Evolutionary conservation across 1,140 invertebrate species (phyloP).

Genomic region (Rhizoglyphus robini): DNA sequence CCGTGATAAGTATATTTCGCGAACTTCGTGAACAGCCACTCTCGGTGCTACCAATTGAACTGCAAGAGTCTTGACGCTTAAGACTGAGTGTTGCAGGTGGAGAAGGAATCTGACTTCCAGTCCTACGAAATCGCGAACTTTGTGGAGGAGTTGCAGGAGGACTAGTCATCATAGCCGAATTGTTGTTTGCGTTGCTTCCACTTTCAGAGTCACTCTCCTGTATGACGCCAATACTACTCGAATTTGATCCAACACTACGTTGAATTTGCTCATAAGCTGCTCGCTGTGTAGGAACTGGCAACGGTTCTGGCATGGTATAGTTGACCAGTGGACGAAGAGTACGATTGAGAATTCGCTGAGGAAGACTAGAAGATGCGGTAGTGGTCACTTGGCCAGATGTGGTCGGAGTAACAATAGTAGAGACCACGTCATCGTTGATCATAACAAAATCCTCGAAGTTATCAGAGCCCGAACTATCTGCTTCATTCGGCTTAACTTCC

Average conservation of each 20-base stretch:
- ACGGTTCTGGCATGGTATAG: slow-evolving; percentile 19
- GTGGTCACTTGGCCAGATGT: neutral
- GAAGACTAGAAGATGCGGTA: neutral
- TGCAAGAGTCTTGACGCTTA: slow-evolving; percentile 13
- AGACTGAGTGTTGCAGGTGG: neutral
- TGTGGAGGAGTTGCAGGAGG: slow-evolving; percentile 7
- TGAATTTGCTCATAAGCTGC: slow-evolving; percentile 26
- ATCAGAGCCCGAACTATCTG: neutral
- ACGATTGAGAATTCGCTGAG: neutral
- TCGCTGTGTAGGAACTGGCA: slow-evolving; percentile 26
- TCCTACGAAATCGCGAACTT: neutral
- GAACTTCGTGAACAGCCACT: slow-evolving; percentile 1
- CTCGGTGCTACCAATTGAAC: slow-evolving; percentile 16
- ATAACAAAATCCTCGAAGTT: slow-evolving; percentile 8
- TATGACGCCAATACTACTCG: slow-evolving; percentile 7
- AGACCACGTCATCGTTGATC: neutral
- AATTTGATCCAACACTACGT: slow-evolving; percentile 18
- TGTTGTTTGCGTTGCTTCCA: neutral
- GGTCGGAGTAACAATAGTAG: neutral
- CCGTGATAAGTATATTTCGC: slow-evolving; percentile 13
- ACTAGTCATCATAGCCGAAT: slow-evolving; percentile 2
- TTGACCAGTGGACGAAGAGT: slow-evolving; percentile 5
- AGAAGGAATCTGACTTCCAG: neutral
- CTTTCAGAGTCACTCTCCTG: slow-evolving; percentile 4
- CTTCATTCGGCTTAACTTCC: neutral